A percentile compares a stretch with the other conserved stretches of the same genome.
Evolutionary conservation across 1,140 invertebrate species (phyloP).

Genomic region (Drosophila sechellia): DNA sequence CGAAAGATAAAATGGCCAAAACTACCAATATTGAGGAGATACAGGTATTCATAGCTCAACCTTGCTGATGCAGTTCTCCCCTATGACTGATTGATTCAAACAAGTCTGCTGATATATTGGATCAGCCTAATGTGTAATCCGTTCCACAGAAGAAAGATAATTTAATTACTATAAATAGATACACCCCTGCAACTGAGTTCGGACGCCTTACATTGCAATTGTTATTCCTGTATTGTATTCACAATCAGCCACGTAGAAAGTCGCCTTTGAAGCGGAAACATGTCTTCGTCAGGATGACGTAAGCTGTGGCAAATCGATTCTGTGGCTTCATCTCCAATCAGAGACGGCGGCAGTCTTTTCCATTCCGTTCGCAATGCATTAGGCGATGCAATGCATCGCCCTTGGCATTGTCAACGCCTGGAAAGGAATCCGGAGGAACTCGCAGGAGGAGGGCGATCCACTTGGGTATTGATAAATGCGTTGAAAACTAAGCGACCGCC

Average conservation of each 20-base stretch:
- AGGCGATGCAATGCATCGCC: slow-evolving; percentile 23
- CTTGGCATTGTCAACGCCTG: slow-evolving; percentile 73
- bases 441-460: slow-evolving; percentile 42
- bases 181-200: background rate
- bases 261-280: background rate
- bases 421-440: background rate
- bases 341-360: slow-evolving; percentile 38
- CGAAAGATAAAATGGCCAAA: background rate
- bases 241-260: background rate
- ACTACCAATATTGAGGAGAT: background rate
- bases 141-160: background rate
- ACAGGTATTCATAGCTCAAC: background rate
- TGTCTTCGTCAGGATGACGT: slow-evolving; percentile 13
- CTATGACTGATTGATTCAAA: background rate
- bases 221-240: too few species aligned
- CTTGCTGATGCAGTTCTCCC: background rate
- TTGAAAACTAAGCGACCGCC: slow-evolving; percentile 81
- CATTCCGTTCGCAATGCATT: slow-evolving; percentile 34
- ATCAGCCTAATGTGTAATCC: background rate
- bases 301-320: slow-evolving; percentile 51
- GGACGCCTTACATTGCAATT: too few species aligned
- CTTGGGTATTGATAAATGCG: slow-evolving; percentile 82
- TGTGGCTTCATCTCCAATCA: slow-evolving; percentile 50
- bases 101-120: background rate
- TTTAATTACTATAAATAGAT: background rate